Evolutionary conservation across 1,140 invertebrate genomes (phyloP), one percentile per base, ranked within the genome.

Genomic region (Hycleus phaleratus): DNA sequence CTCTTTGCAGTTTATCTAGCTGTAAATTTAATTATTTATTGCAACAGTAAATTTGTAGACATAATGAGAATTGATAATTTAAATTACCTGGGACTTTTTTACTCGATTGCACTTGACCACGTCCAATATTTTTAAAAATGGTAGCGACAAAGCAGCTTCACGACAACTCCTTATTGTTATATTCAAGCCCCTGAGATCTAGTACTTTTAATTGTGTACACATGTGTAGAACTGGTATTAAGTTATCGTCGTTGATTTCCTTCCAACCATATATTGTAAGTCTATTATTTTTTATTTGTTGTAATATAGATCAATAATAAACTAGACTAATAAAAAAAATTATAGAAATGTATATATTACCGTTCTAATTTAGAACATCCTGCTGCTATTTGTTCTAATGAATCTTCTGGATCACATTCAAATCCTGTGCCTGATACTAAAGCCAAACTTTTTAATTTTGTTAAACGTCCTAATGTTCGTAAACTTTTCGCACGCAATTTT

Each of bases 101-200:
- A 67, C 60, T n/a, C 65, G 52, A 38, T 58, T 44, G 40, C 65
- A 67, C 46, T 67, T 64, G 25, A 63, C 58, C 18, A 67, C 65
- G 46, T 67, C 62, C 46, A 67, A 38, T 24, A 47, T 57, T 53
- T 63, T 48, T n/a, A 67, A 44, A 6, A 60, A 61, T 18, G 65
- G 65, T 18, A 67, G 32, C 8, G 62, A 54, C 9, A 67, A 54
- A 7, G 63, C 63, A 7, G 65, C 65, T 57, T 67, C 65, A 32
- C 60, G 44, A 56, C 65, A 67, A 52, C 65, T 67, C 48, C 59
- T 62, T 47, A 67, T 61, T 4, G 65, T 67, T 43, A 67, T 65
- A 60, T 62, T 62, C 4, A 62, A 48, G 7, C 61, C 65, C 48
- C 65, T 56, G 40, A 67, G 47, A 44, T 67, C 65, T 3, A 67